Base-by-base conservation (phyloP, 2,888 invertebrate genomes). In the Ormyrus pomaceus region DNA sequence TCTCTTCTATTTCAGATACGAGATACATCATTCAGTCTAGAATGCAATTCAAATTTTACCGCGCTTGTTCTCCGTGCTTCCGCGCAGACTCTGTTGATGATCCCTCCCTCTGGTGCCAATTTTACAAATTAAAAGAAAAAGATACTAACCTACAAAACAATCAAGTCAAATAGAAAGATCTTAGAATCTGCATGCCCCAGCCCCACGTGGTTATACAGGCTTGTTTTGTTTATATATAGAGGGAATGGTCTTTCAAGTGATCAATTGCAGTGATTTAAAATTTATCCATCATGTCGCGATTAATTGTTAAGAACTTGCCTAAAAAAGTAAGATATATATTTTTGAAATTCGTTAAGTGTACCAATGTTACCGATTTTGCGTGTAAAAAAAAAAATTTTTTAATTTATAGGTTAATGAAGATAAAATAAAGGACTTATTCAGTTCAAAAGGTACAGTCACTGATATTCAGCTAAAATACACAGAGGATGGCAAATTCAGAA, bases 401-500 rank as follows among this genome's bases (percentile, higher is more conserved):
- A 11, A 83, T 83, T 88, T 89, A n/a, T 87, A 98, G 97, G 94
- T 96, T 83, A 95, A 95, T 11, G 95, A 95, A 83, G 94, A 95
- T 0, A 95, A 95, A 88, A 90, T 99, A 11, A 94, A 94, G 85
- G 93, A 94, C 84, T 89, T 95, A 74, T 98, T 99, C 90, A 93
- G 94, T 69, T 91, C 94, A 58, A 81, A 81, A 48, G 81, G 81
- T 13, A 11, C 94, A 82, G 94, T 99, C 8, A 99, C 99, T 7
- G 99, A 99, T 92, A 94, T 98, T 7, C 96, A 97, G 86, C 91
- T 99, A 7, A 99, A 99, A 90, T 98, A 96, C 87, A 97, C 97
- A 0, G 94, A 95, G 85, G 95, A 97, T 92, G 98, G 99, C 8
- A 95, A 95, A 88, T 99, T 99, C 89, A 93, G 99, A 80, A 95